Conservation (phyloP, 2,113 vertebrate species). For the Corapipo altera region DNA sequence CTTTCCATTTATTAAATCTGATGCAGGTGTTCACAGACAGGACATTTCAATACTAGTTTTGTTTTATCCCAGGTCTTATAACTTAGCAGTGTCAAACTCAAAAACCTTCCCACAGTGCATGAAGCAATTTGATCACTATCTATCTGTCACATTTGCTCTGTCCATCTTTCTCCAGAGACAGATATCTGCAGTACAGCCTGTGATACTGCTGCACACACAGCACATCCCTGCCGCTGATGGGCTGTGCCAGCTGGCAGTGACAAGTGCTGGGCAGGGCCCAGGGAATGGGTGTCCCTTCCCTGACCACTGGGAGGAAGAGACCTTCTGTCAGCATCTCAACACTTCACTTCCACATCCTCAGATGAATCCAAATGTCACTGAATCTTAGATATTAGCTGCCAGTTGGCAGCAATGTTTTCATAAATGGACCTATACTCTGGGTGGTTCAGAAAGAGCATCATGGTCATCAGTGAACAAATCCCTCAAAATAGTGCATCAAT, state of each 20-base stretch:
- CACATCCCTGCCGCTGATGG: accelerated
- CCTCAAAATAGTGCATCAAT: background rate
- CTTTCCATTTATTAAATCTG: background rate
- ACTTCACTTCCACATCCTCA: background rate
- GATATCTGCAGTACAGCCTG: accelerated
- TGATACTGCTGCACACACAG: background rate
- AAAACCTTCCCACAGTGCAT: background rate
- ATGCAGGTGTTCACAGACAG: background rate
- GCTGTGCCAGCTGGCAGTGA: background rate
- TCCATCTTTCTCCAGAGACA: background rate
- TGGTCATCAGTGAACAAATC: background rate
- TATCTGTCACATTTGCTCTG: background rate
- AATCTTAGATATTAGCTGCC: background rate
- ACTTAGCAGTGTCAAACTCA: background rate
- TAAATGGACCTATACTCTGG: accelerated
- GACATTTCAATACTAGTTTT: background rate
- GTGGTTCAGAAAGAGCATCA: background rate
- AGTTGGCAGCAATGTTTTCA: background rate
- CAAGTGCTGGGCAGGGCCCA: background rate
- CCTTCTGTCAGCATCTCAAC: background rate
- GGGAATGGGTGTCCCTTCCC: background rate
- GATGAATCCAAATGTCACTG: background rate
- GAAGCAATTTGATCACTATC: background rate
- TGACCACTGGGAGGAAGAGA: background rate
- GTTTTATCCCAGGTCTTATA: background rate